A percentile compares a stretch with the other conserved stretches of the same genome.
phyloP scores from a whole-genome alignment of 2,113 vertebrate genomes.

The Furnarius figulus region DNA sequence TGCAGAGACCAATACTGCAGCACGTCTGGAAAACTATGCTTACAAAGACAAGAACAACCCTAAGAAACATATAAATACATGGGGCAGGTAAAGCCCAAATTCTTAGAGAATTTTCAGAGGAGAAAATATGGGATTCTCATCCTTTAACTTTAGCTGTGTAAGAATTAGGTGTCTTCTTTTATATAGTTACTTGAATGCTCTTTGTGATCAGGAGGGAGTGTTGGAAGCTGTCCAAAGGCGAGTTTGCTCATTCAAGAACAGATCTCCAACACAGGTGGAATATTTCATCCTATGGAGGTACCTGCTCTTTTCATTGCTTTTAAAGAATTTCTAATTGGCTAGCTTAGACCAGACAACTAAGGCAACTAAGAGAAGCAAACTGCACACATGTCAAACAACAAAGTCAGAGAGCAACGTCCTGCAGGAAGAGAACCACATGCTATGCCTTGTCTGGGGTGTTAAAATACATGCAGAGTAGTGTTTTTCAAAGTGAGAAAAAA shows the following conservation, averaged over 20 bases:
- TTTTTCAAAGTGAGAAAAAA: not conserved
- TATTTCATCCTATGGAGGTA: not conserved
- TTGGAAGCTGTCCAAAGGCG: rapidly evolving
- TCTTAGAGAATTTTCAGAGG: not conserved
- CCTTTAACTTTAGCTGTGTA: not conserved
- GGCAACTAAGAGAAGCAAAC: not conserved
- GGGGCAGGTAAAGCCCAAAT: not conserved
- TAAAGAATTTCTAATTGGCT: not conserved
- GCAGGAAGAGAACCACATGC: not conserved
- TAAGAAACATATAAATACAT: not conserved
- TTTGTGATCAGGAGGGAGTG: not conserved
- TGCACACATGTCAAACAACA: not conserved
- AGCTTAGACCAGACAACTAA: not conserved
- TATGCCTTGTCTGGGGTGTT: not conserved
- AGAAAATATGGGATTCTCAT: not conserved
- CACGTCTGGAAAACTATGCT: not conserved
- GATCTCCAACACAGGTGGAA: not conserved
- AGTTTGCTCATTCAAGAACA: not conserved
- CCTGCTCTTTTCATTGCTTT: not conserved
- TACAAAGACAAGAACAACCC: not conserved
- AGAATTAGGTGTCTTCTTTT: not conserved
- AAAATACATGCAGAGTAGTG: not conserved
- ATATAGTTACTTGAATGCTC: not conserved
- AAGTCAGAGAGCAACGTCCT: not conserved
- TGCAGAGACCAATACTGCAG: not conserved